phyloP scores from a whole-genome alignment of 2,797 vertebrate genomes.

The Corythornis leucogaster region DNA sequence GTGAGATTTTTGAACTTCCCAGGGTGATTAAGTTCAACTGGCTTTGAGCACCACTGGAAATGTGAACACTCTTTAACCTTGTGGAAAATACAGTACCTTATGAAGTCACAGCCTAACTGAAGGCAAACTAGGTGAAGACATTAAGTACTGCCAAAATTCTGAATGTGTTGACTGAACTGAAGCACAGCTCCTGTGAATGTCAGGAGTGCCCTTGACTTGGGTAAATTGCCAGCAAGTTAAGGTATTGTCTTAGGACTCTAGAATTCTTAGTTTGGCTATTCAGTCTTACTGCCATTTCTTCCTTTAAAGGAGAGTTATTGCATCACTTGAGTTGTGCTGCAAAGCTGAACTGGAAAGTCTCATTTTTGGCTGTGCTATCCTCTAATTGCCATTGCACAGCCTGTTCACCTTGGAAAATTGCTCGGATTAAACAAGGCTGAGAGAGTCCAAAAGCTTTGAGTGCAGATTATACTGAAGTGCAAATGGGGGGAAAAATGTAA shows the following conservation, averaged over 20 bases:
- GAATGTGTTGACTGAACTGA: neutral
- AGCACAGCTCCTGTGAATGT: neutral
- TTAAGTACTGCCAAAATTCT: neutral
- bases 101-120: neutral
- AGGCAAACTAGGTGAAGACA: neutral
- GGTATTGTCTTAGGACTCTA: neutral
- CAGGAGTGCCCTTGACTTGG: neutral
- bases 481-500: neutral
- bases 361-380: neutral
- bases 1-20: neutral
- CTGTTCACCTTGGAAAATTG: neutral
- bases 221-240: neutral
- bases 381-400: neutral
- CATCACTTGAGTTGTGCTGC: too few species aligned
- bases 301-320: neutral
- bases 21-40: neutral
- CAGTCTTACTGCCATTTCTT: neutral
- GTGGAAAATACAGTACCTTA: neutral
- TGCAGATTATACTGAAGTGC: neutral
- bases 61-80: neutral
- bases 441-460: neutral
- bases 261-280: neutral
- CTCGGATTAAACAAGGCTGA: neutral
- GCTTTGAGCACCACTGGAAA: neutral
- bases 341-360: neutral